phyloP scores from a whole-genome alignment of 2,113 vertebrate species.

The Lagopus muta region DNA sequence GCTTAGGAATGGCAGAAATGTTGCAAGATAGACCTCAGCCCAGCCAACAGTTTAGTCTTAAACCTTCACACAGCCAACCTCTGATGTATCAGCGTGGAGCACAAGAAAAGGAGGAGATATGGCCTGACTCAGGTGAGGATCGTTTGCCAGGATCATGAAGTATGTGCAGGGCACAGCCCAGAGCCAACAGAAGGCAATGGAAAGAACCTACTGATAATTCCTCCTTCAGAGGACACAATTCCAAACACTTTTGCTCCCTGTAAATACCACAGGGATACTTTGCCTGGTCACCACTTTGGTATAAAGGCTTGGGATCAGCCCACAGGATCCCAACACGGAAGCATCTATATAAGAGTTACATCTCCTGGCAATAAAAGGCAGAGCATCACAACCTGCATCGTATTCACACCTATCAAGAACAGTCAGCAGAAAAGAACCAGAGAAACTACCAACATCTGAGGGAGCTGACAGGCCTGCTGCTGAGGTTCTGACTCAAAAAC shows the following conservation, averaged over 20 bases:
- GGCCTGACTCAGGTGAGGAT: no score
- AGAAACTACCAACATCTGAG: background rate
- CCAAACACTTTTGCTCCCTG: background rate
- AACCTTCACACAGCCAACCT: background rate
- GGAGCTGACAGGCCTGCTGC: background rate
- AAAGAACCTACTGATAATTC: background rate
- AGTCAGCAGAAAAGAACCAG: background rate
- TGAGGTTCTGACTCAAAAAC: background rate
- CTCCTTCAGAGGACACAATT: background rate
- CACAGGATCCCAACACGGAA: background rate
- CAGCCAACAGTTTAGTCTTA: background rate
- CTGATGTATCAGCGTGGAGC: background rate
- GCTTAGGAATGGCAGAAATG: background rate
- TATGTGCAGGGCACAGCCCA: background rate
- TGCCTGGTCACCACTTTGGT: background rate
- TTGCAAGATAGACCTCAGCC: fast-evolving
- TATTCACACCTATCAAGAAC: background rate
- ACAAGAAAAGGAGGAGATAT: background rate
- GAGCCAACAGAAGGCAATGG: background rate
- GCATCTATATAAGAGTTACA: background rate
- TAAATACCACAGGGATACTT: background rate
- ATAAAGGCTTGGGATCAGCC: background rate
- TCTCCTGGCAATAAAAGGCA: background rate
- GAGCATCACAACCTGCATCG: background rate
- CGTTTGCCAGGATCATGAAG: background rate